These are phyloP conservation scores for Connochaetes taurinus DNA, from an alignment of 2,113 vertebrate genomes.

Conservation along the genomic window DNA sequence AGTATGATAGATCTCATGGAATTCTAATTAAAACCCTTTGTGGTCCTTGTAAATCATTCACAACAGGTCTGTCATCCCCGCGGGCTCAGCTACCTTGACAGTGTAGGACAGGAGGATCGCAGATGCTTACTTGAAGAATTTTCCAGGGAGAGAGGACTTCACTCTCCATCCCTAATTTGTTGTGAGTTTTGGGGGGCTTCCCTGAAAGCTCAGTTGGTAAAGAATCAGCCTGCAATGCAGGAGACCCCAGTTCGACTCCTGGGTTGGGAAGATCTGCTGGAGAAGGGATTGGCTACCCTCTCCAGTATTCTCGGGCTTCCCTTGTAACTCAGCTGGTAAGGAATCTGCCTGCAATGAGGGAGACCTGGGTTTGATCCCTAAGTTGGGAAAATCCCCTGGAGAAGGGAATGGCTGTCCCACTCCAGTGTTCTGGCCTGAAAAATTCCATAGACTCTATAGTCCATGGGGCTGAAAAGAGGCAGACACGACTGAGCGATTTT, in stretches of 20 bases:
- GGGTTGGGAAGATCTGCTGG: background rate
- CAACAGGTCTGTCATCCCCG: fast-evolving
- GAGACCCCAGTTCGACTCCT: background rate
- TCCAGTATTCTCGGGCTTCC: background rate
- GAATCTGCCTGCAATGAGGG: background rate
- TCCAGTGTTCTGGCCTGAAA: background rate
- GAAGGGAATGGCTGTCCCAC: background rate
- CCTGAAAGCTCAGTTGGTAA: background rate
- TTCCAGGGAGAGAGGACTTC: background rate
- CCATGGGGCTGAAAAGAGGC: background rate
- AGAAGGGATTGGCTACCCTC: background rate
- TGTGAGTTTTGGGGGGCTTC: background rate
- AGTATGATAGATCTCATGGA: no score
- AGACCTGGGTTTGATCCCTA: background rate
- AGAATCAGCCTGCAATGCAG: background rate
- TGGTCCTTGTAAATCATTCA: background rate
- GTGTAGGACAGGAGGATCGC: no score
- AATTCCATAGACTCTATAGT: background rate
- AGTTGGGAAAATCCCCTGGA: background rate
- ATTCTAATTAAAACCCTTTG: background rate
- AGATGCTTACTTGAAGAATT: background rate
- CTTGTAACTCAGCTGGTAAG: background rate
- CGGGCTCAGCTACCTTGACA: no score
- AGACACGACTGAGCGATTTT: background rate
- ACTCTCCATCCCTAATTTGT: background rate